Conservation (phyloP, 2,797 vertebrate species). For the Micrastur ruficollis region DNA sequence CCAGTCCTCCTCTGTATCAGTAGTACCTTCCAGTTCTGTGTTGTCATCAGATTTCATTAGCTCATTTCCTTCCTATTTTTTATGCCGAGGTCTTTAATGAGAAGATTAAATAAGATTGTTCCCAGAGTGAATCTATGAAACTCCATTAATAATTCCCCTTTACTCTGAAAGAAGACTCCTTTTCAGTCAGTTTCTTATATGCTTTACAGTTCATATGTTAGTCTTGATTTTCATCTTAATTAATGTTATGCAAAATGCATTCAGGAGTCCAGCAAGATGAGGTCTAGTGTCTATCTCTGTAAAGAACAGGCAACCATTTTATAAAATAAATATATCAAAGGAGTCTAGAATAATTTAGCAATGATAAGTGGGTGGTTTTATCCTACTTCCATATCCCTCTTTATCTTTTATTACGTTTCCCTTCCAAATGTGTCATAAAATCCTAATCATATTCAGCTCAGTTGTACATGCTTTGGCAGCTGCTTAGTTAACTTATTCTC, state of each 20-base stretch:
- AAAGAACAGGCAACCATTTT: neutral
- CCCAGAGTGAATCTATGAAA: neutral
- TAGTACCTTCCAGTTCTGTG: neutral
- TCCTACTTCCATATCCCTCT: neutral
- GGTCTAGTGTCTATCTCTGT: neutral
- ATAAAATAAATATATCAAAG: neutral
- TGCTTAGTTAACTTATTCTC: neutral
- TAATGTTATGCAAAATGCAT: neutral
- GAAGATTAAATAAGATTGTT: constrained; percentile 35
- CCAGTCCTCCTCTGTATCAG: neutral
- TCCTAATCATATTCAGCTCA: neutral
- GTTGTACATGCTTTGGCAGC: neutral
- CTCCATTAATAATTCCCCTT: neutral
- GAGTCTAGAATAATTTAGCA: neutral
- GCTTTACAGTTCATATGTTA: neutral
- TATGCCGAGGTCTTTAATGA: constrained; percentile 13
- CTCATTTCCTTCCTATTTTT: neutral
- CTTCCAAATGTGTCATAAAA: neutral
- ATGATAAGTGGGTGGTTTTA: neutral
- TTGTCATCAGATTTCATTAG: neutral
- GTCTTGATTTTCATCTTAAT: neutral
- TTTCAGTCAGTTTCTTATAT: neutral
- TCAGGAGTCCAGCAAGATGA: neutral
- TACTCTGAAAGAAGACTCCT: neutral
- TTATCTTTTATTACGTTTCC: neutral